phyloP scores from a whole-genome alignment of 1,140 invertebrate genomes.

The Laupala kohalensis region DNA sequence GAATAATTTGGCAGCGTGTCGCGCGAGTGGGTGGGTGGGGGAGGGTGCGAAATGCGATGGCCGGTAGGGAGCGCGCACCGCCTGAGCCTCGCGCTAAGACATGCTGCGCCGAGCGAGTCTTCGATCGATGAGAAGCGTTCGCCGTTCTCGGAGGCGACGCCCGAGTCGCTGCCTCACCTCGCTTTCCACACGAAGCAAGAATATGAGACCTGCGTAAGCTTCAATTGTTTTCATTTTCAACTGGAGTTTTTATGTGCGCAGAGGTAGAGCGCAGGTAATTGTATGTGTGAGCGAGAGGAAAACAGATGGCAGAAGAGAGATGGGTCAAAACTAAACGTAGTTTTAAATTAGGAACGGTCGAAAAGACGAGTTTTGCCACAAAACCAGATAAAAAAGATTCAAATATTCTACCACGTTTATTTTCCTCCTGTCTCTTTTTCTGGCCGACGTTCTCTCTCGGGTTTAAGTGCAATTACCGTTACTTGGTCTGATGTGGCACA shows the following conservation, averaged over 20 bases:
- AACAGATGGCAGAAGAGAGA: background rate
- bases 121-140: too few species aligned
- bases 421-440: conserved; percentile 5
- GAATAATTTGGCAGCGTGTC: too few species aligned
- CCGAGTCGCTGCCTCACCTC: background rate
- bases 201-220: conserved; percentile 1
- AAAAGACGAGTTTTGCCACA: conserved; percentile 13
- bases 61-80: too few species aligned
- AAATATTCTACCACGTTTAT: conserved; percentile 13
- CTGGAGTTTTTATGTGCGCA: background rate
- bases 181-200: background rate
- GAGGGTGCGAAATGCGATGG: background rate
- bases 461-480: conserved; percentile 11
- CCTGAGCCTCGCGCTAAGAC: too few species aligned
- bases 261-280: background rate
- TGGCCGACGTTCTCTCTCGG: background rate
- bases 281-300: background rate
- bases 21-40: background rate
- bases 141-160: too few species aligned
- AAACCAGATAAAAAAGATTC: conserved; percentile 12
- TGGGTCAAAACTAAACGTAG: conserved; percentile 10
- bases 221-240: conserved; percentile 3
- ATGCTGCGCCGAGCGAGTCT: too few species aligned
- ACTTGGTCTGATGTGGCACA: background rate
- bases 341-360: conserved; percentile 12